Evolutionary conservation across 2,888 invertebrate genomes (phyloP).

Genomic region (Melanostoma scalare): DNA sequence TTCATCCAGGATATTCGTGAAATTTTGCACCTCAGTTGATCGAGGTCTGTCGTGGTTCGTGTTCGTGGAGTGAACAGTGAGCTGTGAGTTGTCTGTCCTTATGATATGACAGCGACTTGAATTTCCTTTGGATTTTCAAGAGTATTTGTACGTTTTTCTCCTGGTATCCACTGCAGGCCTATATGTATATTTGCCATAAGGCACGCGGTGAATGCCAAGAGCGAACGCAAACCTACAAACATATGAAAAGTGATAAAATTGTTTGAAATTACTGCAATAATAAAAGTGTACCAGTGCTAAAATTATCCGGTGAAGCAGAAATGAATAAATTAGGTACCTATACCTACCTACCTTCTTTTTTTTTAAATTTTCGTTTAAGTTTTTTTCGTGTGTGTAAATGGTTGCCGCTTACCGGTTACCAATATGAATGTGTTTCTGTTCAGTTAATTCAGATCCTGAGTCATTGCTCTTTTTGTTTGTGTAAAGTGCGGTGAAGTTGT

Average conservation of each 20-base stretch:
- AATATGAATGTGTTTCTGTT: too few species aligned
- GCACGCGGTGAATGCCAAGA: conserved; percentile 99
- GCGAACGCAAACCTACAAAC: conserved; percentile 86
- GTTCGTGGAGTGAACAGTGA: neutral
- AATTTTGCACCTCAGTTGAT: conserved; percentile 51
- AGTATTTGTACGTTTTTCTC: conserved; percentile 84
- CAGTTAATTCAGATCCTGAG: too few species aligned
- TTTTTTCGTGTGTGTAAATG: too few species aligned
- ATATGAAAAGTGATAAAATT: neutral
- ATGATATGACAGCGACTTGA: too few species aligned
- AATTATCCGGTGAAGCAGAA: too few species aligned
- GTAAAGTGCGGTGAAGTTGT: too few species aligned
- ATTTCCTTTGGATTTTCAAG: neutral
- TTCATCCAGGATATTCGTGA: conserved; percentile 24
- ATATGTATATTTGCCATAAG: conserved; percentile 96
- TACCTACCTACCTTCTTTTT: too few species aligned
- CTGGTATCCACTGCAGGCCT: conserved; percentile 98
- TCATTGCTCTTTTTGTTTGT: too few species aligned
- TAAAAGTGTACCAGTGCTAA: neutral
- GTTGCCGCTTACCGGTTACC: too few species aligned
- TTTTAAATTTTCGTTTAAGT: too few species aligned
- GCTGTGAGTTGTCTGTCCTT: too few species aligned
- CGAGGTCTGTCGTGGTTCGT: conserved; percentile 31
- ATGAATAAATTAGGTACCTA: too few species aligned
- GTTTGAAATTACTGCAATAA: neutral